Conservation (phyloP, 35 echinoderm and acorn worm genomes). For the Chiridota heheva region DNA sequence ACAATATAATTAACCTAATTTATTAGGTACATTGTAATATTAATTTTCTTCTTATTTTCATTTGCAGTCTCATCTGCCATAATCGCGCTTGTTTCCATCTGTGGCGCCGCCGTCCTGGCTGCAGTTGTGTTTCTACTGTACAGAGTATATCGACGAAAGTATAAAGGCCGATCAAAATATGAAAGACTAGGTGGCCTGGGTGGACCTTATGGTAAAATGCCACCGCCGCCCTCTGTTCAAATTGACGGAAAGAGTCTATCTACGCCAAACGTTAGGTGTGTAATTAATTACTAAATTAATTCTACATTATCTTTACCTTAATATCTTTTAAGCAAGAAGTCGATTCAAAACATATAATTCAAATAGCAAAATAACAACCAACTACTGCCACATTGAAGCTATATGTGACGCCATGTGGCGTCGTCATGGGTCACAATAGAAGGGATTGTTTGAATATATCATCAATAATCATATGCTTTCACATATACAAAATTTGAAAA, state of each 20-base stretch:
- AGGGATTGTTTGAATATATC: too few relatives aligned
- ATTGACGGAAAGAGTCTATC: conserved; percentile 88
- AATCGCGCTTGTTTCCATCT: conserved; percentile 67
- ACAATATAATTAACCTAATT: too few relatives aligned
- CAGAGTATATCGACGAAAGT: conserved; percentile 79
- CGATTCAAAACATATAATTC: too few relatives aligned
- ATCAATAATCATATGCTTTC: too few relatives aligned
- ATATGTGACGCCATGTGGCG: too few relatives aligned
- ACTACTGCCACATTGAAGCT: too few relatives aligned
- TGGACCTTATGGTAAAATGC: conserved; percentile 46
- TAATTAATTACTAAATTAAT: background rate
- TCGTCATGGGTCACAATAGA: too few relatives aligned
- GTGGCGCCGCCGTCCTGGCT: conserved; percentile 77
- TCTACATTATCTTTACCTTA: background rate
- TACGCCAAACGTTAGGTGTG: conserved; percentile 75
- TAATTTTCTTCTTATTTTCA: too few relatives aligned
- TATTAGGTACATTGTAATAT: too few relatives aligned
- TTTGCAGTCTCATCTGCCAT: conserved; percentile 62
- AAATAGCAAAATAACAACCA: too few relatives aligned
- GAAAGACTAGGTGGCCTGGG: conserved; percentile 66
- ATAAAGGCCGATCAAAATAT: conserved; percentile 61
- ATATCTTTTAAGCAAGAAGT: too few relatives aligned
- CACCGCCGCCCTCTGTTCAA: conserved; percentile 75
- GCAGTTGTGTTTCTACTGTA: conserved; percentile 77
- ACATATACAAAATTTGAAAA: too few relatives aligned